A percentile compares a stretch with the other conserved stretches of the same genome.
Conservation (phyloP, 2,113 vertebrate species). For the Psittacara wagleri region DNA sequence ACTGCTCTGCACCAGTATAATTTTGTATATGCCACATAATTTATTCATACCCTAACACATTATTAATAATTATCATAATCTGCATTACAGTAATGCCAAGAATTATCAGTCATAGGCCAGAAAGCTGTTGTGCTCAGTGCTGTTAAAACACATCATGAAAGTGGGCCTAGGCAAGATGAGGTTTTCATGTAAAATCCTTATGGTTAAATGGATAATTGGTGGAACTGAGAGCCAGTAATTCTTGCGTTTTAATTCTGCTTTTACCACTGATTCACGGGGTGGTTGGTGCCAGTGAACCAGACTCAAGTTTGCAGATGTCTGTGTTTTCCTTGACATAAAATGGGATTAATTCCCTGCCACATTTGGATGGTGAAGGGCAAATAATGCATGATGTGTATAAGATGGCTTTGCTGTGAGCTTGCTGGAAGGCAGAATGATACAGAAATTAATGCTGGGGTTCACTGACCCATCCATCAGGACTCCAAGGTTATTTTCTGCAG, state of each 20-base stretch:
- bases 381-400: neutral
- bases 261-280: neutral
- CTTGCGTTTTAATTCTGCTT: neutral
- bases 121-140: neutral
- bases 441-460: neutral
- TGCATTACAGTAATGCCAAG: neutral
- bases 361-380: neutral
- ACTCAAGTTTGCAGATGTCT: neutral
- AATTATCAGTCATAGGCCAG: neutral
- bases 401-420: neutral
- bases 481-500: neutral
- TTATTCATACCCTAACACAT: neutral
- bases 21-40: neutral
- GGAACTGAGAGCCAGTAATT: neutral
- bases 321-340: neutral
- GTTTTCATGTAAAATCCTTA: neutral
- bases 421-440: neutral
- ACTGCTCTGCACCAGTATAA: neutral
- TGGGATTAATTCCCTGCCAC: neutral
- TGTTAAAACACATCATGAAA: neutral
- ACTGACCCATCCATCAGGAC: accelerated
- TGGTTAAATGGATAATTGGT: neutral
- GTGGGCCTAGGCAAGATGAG: neutral
- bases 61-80: conserved; percentile 48
- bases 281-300: neutral